Conservation (phyloP, 2,113 vertebrate genomes). For the Zosterops pallidus region DNA sequence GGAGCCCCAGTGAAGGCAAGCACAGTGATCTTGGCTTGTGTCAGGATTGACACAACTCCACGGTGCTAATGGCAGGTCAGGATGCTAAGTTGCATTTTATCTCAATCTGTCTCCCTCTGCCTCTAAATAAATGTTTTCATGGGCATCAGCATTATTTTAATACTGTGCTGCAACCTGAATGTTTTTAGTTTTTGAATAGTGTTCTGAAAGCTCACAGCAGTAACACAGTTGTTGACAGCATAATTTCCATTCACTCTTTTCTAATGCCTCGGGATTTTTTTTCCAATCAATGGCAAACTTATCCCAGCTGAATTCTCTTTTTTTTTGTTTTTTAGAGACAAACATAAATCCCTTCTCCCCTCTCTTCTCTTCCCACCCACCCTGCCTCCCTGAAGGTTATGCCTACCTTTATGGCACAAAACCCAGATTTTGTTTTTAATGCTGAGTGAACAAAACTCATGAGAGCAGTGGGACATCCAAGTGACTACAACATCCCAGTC, state of each 20-base stretch:
- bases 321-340: background rate
- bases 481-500: background rate
- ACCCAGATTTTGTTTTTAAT: background rate
- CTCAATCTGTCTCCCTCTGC: background rate
- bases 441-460: background rate
- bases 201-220: background rate
- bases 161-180: background rate
- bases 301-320: background rate
- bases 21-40: background rate
- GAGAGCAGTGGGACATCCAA: background rate
- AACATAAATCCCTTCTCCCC: background rate
- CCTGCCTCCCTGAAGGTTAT: background rate
- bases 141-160: background rate
- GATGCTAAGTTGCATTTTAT: background rate
- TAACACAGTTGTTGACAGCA: background rate
- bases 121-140: background rate
- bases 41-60: background rate
- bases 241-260: background rate
- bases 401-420: background rate
- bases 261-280: background rate
- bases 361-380: background rate
- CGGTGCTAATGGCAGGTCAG: background rate
- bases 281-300: background rate
- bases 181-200: background rate
- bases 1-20: background rate